Evolutionary conservation across 2,797 vertebrate genomes (phyloP).

Genomic region (Sparus aurata): DNA sequence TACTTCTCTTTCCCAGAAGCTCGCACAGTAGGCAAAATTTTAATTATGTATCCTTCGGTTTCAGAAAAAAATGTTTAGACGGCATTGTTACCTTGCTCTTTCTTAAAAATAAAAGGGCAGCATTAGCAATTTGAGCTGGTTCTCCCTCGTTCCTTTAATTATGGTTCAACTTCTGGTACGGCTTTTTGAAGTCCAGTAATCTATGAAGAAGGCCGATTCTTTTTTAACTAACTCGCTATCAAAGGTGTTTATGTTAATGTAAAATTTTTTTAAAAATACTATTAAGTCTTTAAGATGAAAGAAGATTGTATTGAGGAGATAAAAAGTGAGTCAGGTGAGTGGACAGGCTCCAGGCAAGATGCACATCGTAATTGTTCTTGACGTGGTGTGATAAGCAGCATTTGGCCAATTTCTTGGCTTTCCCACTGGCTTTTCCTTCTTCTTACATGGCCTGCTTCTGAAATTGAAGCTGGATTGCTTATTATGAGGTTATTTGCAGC

Average conservation of each 20-base stretch:
- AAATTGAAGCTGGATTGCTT: neutral
- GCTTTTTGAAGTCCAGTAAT: neutral
- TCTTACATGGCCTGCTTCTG: neutral
- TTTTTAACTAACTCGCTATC: neutral
- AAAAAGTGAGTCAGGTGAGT: neutral
- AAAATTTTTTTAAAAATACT: neutral
- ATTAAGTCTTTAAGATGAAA: neutral
- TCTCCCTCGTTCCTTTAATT: slow-evolving; percentile 24
- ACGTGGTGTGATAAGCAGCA: slow-evolving; percentile 42
- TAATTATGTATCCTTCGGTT: slow-evolving; percentile 22
- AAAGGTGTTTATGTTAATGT: slow-evolving; percentile 8
- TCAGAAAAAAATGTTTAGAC: slow-evolving; percentile 12
- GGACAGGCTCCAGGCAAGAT: slow-evolving; percentile 18
- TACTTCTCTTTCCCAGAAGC: slow-evolving; percentile 34
- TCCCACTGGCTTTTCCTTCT: neutral
- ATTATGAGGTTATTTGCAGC: neutral
- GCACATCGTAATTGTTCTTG: slow-evolving; percentile 20
- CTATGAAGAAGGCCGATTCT: neutral
- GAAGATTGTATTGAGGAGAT: neutral
- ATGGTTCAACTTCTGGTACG: slow-evolving; percentile 3
- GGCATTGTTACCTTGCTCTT: slow-evolving; percentile 22
- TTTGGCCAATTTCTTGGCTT: slow-evolving; percentile 21
- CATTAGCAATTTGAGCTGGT: neutral
- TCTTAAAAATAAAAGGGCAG: slow-evolving; percentile 22
- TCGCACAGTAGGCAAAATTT: slow-evolving; percentile 26